Percentiles rank a stretch among this genome's conserved stretches.
These are phyloP conservation scores for Hoplodrina blanda DNA, from an alignment of 2,888 invertebrate genomes.

Conservation along the genomic window DNA sequence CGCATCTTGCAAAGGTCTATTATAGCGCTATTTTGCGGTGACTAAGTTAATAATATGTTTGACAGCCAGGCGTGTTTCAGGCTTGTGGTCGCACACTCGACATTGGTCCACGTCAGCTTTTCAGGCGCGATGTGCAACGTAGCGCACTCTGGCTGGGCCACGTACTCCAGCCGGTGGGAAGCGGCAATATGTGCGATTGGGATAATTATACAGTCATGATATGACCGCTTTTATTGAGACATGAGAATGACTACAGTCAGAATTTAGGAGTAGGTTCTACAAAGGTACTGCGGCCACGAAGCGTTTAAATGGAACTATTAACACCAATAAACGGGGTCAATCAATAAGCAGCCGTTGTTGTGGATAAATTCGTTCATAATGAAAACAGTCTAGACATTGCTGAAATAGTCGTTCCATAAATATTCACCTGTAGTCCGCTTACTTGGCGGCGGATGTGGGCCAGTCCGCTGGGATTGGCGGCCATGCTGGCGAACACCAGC, in stretches of 20 bases:
- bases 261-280: constrained; percentile 1
- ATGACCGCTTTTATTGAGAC: constrained; percentile 13
- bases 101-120: constrained; percentile 76
- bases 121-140: constrained; percentile 43
- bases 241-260: constrained; percentile 22
- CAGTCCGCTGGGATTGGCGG: constrained; percentile 95
- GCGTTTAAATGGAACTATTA: constrained; percentile 43
- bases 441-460: constrained; percentile 96
- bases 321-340: constrained; percentile 69
- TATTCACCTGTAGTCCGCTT: constrained; percentile 92
- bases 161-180: constrained; percentile 53
- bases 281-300: constrained; percentile 19
- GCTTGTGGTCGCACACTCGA: constrained; percentile 62
- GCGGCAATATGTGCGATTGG: constrained; percentile 27
- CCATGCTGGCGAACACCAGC: constrained; percentile 97
- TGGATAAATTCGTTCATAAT: constrained; percentile 49
- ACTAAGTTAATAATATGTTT: constrained; percentile 68
- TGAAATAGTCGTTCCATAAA: constrained; percentile 60
- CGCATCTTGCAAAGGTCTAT: constrained; percentile 58
- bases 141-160: constrained; percentile 41
- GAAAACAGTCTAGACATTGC: constrained; percentile 64
- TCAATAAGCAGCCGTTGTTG: constrained; percentile 65
- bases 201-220: constrained; percentile 50
- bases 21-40: constrained; percentile 66
- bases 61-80: constrained; percentile 50